Evolutionary conservation across 2,113 vertebrate genomes (phyloP), one percentile per base, ranked within the genome.

Genomic region (Axis porcinus): DNA sequence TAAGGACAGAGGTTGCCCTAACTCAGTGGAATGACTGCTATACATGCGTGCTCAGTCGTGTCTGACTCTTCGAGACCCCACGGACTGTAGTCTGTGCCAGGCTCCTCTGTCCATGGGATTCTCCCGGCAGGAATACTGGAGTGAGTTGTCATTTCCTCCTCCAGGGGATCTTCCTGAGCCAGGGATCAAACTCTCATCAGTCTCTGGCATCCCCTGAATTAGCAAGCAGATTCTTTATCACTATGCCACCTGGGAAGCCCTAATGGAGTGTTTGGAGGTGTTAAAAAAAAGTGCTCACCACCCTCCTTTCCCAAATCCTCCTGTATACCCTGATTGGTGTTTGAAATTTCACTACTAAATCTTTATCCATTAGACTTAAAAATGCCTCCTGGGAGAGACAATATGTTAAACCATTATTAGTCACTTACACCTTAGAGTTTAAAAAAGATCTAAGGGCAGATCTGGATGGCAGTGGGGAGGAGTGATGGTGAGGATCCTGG

Each of bases 351-450:
- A 92, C 76, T 74, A 45, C 30, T 30, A 74, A 76, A 76, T 54
- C 45, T 54, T 87, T 91, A 83, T 40, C 36, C 17, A 27, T 79
- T 95, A 95, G 62, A 60, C 57, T 40, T 92, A 47, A 92, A 88
- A 94, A 55, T 76, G 33, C n/a, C 25, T 74, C 54, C 54, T 84
- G 19, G 76, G 36, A 76, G 7, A 64, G 27, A 40, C 30, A 79
- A 50, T 83, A 33, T 40, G 30, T 40, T 55, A 43, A 40, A 64
- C 25, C 19, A 33, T 57, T 27, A 16, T 12, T 21, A 88, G 2
- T 95, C 76, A 92, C 64, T 47, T 47, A 47, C 2, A 40, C 74
- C 60, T 79, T 47, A 19, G 60, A 60, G 19, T 70, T 45, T 82
- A 47, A 70, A 47, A 30, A 45, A 55, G 27, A 47, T 4, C 17